Percentiles rank a stretch among this genome's conserved stretches.
Evolutionary conservation across 2,113 vertebrate species (phyloP).

Genomic region (Corythaeola cristata): DNA sequence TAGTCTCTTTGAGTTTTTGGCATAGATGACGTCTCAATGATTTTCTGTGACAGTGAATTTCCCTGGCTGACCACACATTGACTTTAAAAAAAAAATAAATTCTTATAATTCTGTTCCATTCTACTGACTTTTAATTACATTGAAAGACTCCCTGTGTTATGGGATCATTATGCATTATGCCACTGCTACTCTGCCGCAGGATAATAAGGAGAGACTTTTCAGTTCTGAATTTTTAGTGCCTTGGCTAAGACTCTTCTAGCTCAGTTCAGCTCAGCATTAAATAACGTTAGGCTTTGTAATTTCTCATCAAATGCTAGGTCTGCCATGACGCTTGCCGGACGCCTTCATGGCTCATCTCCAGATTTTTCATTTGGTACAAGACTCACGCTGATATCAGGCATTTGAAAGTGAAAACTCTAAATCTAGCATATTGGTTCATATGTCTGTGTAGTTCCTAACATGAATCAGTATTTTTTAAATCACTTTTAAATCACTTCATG

Average conservation of each 20-base stretch:
- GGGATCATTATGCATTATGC: conserved; percentile 13
- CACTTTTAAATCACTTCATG: background rate
- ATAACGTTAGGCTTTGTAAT: background rate
- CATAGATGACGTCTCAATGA: background rate
- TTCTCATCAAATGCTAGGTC: conserved; percentile 5
- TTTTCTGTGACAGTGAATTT: conserved; percentile 22
- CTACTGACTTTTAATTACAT: conserved; percentile 52
- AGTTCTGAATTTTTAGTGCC: conserved; percentile 15
- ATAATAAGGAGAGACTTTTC: conserved; percentile 35
- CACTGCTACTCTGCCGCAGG: background rate
- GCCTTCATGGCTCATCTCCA: background rate
- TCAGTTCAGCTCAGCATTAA: background rate
- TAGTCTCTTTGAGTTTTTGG: background rate
- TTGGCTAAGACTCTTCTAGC: background rate
- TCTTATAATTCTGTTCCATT: conserved; percentile 40
- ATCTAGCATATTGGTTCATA: background rate
- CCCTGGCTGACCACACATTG: background rate
- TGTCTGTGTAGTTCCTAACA: background rate
- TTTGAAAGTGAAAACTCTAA: background rate
- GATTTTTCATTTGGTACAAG: background rate
- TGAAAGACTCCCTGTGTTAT: conserved; percentile 12
- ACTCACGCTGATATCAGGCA: background rate
- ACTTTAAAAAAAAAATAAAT: background rate
- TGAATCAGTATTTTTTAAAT: background rate
- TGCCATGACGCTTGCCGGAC: background rate